Percentiles rank a stretch among this genome's conserved stretches.
These are phyloP conservation scores for Phrynosoma platyrhinos DNA, from an alignment of 2,113 vertebrate genomes.

Conservation along the genomic window DNA sequence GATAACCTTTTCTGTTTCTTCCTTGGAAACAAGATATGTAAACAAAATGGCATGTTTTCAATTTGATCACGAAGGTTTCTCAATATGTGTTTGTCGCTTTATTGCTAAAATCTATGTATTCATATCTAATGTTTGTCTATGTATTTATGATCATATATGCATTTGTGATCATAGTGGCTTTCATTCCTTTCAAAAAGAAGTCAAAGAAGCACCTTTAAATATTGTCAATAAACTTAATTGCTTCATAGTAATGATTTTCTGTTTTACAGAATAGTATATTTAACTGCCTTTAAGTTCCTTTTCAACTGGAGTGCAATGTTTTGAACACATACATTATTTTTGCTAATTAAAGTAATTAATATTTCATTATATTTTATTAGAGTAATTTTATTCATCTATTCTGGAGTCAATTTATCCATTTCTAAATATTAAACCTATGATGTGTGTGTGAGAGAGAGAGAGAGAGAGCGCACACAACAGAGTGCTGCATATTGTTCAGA, in stretches of 20 bases:
- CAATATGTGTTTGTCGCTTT: not conserved
- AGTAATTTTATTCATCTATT: constrained; percentile 72
- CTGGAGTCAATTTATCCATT: constrained; percentile 68
- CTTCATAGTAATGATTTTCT: constrained; percentile 75
- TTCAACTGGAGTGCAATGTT: constrained; percentile 76
- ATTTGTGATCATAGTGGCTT: constrained; percentile 57
- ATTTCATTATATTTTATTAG: constrained; percentile 82
- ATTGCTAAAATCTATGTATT: constrained; percentile 25
- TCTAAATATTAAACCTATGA: constrained; percentile 61
- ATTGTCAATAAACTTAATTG: constrained; percentile 76
- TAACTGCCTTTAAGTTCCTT: constrained; percentile 75
- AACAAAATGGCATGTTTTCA: too few relatives aligned
- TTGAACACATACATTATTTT: constrained; percentile 82
- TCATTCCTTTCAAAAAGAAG: constrained; percentile 57
- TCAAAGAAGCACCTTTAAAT: constrained; percentile 72
- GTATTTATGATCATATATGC: not conserved
- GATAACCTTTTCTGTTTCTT: too few relatives aligned
- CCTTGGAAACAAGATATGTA: too few relatives aligned
- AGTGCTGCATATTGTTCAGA: not conserved
- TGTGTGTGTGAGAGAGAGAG: not conserved
- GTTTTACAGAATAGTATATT: constrained; percentile 71
- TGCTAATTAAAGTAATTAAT: constrained; percentile 81
- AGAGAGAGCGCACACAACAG: not conserved
- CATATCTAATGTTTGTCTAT: constrained; percentile 40
- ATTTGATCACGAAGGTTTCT: too few relatives aligned